Percentiles rank a stretch among this genome's conserved stretches.
Conservation (phyloP, 2,113 vertebrate species). For the Ploceus nigricollis region DNA sequence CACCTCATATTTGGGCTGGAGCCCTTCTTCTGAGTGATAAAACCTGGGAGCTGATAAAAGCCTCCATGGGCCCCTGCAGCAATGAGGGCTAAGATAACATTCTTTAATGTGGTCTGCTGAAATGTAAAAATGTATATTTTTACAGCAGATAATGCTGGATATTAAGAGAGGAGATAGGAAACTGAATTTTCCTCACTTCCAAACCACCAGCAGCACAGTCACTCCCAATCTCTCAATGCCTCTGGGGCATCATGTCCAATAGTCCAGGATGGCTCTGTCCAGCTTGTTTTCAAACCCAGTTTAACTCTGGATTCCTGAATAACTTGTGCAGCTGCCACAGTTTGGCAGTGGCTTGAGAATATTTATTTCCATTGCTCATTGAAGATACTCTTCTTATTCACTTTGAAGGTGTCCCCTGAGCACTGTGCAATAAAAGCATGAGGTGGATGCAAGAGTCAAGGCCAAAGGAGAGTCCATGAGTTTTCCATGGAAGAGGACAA, state of each 20-base stretch:
- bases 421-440: neutral
- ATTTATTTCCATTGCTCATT: neutral
- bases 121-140: neutral
- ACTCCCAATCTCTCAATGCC: neutral
- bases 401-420: neutral
- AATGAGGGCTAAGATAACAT: neutral
- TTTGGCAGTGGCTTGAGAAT: neutral
- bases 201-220: neutral
- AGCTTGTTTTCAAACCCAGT: neutral
- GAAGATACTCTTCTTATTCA: neutral
- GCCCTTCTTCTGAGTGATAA: neutral
- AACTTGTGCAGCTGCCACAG: neutral
- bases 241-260: neutral
- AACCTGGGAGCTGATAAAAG: neutral
- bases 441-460: neutral
- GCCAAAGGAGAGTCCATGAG: neutral
- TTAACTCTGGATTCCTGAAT: neutral
- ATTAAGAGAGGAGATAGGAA: neutral
- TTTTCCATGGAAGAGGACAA: neutral
- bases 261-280: neutral
- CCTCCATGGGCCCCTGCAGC: neutral
- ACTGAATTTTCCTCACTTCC: neutral
- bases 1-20: neutral
- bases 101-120: neutral
- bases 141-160: neutral